Evolutionary conservation across 2,797 vertebrate genomes (phyloP).

Genomic region (Pterois miles): DNA sequence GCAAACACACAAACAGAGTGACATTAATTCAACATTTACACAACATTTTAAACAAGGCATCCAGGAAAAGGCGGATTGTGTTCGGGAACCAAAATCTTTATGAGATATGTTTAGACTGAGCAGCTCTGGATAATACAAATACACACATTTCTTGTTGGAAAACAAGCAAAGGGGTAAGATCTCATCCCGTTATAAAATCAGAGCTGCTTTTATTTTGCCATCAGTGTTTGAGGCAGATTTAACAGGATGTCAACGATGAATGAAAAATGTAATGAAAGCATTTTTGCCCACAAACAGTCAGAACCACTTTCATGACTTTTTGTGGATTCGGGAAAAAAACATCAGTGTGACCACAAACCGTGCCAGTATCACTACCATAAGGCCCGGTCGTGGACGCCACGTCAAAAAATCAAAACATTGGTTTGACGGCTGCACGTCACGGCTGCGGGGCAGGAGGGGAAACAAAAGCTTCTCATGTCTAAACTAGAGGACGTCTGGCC

Average conservation of each 20-base stretch:
- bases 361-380: conserved; percentile 29
- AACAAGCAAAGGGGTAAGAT: conserved; percentile 9
- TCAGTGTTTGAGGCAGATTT: conserved; percentile 21
- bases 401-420: conserved; percentile 25
- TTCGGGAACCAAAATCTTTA: conserved; percentile 5
- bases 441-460: neutral
- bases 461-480: conserved; percentile 11
- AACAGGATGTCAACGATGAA: conserved; percentile 30
- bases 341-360: neutral
- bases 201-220: conserved; percentile 13
- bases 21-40: conserved; percentile 71
- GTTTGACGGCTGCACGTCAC: conserved; percentile 34
- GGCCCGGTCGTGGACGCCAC: neutral
- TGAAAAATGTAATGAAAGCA: conserved; percentile 23
- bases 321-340: conserved; percentile 6
- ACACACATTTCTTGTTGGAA: conserved; percentile 11
- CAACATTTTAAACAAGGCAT: conserved; percentile 57
- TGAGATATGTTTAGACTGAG: conserved; percentile 67
- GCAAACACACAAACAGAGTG: conserved; percentile 63
- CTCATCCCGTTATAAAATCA: conserved; percentile 8
- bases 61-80: conserved; percentile 12
- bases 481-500: conserved; percentile 59
- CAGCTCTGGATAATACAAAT: conserved; percentile 31
- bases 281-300: conserved; percentile 44
- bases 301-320: conserved; percentile 18